phyloP scores from a whole-genome alignment of 1,140 invertebrate species.

The Centruroides sculpturatus region DNA sequence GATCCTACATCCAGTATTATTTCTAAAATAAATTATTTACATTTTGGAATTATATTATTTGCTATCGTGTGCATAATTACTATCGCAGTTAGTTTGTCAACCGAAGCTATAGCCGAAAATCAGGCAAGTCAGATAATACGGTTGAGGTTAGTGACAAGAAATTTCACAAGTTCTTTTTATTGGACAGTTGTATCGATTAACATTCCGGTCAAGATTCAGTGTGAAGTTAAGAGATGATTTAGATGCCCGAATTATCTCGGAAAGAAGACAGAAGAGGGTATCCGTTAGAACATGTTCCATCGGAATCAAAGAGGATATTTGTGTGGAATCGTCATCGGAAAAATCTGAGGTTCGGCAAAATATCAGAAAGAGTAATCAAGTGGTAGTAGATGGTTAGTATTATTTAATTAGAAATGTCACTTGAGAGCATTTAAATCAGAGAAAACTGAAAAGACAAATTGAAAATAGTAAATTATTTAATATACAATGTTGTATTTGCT shows the following conservation, averaged over 20 bases:
- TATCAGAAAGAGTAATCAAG: neutral
- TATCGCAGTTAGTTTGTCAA: conserved; percentile 29
- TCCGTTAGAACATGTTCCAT: neutral
- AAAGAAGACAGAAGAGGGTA: neutral
- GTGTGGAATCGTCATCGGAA: no score
- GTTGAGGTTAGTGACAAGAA: no score
- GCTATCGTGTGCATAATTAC: conserved; percentile 28
- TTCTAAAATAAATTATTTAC: conserved; percentile 20
- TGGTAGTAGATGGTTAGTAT: neutral
- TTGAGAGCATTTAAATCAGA: no score
- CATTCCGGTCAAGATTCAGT: neutral
- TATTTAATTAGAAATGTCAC: no score
- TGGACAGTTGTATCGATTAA: neutral
- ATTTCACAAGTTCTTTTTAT: neutral
- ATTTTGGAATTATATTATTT: conserved; percentile 27
- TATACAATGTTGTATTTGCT: no score
- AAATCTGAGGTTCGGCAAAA: no score
- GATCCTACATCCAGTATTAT: conserved; percentile 18
- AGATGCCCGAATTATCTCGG: neutral
- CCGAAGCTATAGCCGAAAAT: conserved; percentile 27
- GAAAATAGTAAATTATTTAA: no score
- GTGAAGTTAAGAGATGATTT: neutral
- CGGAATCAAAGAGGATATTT: no score
- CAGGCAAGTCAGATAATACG: conserved; percentile 23
- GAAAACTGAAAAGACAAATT: no score